A percentile compares a stretch with the other conserved stretches of the same genome.
Conservation (phyloP, 2,888 invertebrate species). For the Leucoma salicis region DNA sequence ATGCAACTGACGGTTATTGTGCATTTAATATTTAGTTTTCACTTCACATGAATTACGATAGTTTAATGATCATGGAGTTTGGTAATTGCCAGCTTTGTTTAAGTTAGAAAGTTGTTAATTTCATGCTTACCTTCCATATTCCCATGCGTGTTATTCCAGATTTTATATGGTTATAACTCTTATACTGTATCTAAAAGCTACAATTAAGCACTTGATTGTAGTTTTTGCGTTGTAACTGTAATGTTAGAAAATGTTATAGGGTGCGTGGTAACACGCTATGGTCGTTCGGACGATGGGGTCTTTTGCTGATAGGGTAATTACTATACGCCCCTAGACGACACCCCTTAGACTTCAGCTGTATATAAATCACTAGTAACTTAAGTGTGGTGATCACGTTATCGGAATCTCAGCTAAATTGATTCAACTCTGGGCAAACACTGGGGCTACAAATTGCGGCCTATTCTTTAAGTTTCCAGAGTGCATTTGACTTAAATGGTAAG, state of each 20-base stretch:
- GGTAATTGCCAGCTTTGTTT: slow-evolving; percentile 35
- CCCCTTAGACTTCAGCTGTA: slow-evolving; percentile 42
- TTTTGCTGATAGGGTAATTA: slow-evolving; percentile 52
- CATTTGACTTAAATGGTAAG: no score
- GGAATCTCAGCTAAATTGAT: slow-evolving; percentile 34
- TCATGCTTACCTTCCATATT: slow-evolving; percentile 27
- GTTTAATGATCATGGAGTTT: slow-evolving; percentile 36
- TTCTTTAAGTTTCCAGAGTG: no score
- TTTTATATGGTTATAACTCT: slow-evolving; percentile 23
- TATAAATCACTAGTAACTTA: slow-evolving; percentile 66
- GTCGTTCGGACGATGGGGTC: slow-evolving; percentile 45
- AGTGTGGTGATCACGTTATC: slow-evolving; percentile 46
- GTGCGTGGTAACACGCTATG: slow-evolving; percentile 54
- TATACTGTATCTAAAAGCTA: slow-evolving; percentile 17
- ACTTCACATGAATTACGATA: slow-evolving; percentile 32
- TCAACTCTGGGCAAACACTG: no score
- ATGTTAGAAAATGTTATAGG: slow-evolving; percentile 28
- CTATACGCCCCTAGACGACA: slow-evolving; percentile 54
- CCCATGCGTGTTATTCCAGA: slow-evolving; percentile 23
- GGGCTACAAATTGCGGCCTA: no score
- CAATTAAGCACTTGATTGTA: slow-evolving; percentile 22
- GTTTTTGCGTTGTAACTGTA: slow-evolving; percentile 19
- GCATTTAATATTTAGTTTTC: slow-evolving; percentile 15
- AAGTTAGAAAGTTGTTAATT: slow-evolving; percentile 38
- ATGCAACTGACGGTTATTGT: slow-evolving; percentile 13